Conservation (phyloP, 2,797 vertebrate genomes). For the Enteromius paludinosus region DNA sequence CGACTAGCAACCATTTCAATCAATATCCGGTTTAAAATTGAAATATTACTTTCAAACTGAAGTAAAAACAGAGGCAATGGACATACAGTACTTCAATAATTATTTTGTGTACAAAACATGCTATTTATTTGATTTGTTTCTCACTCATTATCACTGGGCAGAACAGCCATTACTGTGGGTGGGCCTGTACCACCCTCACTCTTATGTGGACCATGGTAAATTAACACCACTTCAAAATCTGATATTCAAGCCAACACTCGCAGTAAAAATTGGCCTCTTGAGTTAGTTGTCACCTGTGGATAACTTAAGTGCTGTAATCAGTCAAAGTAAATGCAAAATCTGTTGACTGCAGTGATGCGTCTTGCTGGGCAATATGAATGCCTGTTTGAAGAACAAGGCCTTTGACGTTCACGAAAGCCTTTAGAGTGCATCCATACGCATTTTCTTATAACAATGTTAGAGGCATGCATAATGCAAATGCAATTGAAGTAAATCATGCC, state of each 20-base stretch:
- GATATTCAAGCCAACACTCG: conserved; percentile 24
- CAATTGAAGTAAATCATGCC: conserved; percentile 21
- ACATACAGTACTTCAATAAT: neutral
- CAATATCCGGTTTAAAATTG: neutral
- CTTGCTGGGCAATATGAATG: neutral
- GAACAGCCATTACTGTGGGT: neutral
- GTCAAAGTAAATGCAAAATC: conserved; percentile 22
- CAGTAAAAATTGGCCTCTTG: conserved; percentile 26
- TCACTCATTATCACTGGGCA: neutral
- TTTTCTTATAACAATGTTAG: neutral
- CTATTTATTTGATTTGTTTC: neutral
- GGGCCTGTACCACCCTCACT: neutral
- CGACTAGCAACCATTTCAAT: neutral
- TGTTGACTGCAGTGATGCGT: neutral
- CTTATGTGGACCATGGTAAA: neutral
- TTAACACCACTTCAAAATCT: neutral
- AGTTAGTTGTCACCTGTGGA: conserved; percentile 16
- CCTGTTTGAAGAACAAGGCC: conserved; percentile 24
- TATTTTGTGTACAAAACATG: neutral
- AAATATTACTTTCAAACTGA: neutral
- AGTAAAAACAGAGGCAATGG: neutral
- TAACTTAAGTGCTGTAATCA: conserved; percentile 41
- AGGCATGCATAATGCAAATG: conserved; percentile 27
- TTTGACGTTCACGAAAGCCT: conserved; percentile 28
- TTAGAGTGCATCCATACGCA: neutral